phyloP scores from a whole-genome alignment of 1,140 invertebrate species.

The Cherax quadricarinatus region DNA sequence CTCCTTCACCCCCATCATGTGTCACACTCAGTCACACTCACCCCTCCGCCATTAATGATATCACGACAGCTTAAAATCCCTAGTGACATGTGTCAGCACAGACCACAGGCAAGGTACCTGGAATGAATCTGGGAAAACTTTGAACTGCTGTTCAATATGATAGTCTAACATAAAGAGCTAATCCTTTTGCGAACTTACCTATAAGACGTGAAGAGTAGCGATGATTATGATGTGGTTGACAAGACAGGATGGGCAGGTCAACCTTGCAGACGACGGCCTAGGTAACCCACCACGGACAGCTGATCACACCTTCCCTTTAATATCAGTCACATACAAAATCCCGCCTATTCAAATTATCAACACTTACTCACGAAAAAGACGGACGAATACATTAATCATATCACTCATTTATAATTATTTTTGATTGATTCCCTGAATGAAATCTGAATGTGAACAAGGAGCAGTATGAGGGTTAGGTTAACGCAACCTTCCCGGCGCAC shows the following conservation, averaged over 20 bases:
- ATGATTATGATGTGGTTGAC: background rate
- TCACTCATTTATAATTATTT: background rate
- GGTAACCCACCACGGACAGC: constrained; percentile 22
- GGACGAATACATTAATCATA: background rate
- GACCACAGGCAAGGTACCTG: too few species aligned
- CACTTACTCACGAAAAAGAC: background rate
- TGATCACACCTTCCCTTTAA: constrained; percentile 43
- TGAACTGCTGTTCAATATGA: too few species aligned
- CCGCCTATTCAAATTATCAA: background rate
- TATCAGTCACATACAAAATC: constrained; percentile 2
- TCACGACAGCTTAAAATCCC: too few species aligned
- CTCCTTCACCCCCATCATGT: too few species aligned
- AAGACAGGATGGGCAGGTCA: background rate
- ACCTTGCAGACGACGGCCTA: constrained; percentile 27
- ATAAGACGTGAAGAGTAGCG: too few species aligned
- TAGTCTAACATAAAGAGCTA: too few species aligned
- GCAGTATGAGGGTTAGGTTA: too few species aligned
- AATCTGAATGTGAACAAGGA: background rate
- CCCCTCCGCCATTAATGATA: too few species aligned
- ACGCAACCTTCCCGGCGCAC: background rate
- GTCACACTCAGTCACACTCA: too few species aligned
- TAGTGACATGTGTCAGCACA: too few species aligned
- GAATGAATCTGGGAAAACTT: too few species aligned
- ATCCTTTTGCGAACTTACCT: too few species aligned
- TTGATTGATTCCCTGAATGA: constrained; percentile 26